phyloP scores from a whole-genome alignment of 2,888 invertebrate genomes.

The Caprella mutica region DNA sequence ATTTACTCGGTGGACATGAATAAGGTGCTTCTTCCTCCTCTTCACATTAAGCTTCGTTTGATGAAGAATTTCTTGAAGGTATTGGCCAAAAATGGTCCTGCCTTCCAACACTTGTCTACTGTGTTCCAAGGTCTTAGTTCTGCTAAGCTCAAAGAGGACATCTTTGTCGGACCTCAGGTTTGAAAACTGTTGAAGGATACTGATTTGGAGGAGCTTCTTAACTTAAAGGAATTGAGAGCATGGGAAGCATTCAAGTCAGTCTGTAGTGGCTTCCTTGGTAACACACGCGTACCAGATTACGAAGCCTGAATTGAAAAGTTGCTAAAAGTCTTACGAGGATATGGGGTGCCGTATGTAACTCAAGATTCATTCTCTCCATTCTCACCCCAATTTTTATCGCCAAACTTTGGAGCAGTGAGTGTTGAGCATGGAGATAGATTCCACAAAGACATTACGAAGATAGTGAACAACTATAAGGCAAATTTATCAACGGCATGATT shows the following conservation, averaged over 20 bases:
- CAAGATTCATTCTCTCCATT: not conserved
- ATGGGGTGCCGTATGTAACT: slow-evolving; percentile 2
- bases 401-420: not conserved
- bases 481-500: not conserved
- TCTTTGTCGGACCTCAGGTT: slow-evolving; percentile 10
- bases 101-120: slow-evolving; percentile 12
- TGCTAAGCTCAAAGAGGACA: slow-evolving; percentile 17
- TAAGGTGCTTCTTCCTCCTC: slow-evolving; percentile 12
- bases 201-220: slow-evolving; percentile 1
- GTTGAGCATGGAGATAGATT: not conserved
- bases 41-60: slow-evolving; percentile 16
- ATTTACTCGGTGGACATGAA: slow-evolving; percentile 16
- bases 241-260: slow-evolving; percentile 4
- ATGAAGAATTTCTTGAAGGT: slow-evolving; percentile 16
- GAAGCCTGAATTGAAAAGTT: slow-evolving; percentile 3
- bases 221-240: slow-evolving; percentile 3
- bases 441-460: not conserved
- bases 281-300: not conserved
- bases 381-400: not conserved
- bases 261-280: not conserved
- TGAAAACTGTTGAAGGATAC: slow-evolving; percentile 2
- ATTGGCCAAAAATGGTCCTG: too few species aligned
- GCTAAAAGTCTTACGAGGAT: slow-evolving; percentile 11
- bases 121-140: slow-evolving; percentile 12
- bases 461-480: not conserved